phyloP scores from a whole-genome alignment of 2,797 vertebrate species.

The Enteromius argenteus region DNA sequence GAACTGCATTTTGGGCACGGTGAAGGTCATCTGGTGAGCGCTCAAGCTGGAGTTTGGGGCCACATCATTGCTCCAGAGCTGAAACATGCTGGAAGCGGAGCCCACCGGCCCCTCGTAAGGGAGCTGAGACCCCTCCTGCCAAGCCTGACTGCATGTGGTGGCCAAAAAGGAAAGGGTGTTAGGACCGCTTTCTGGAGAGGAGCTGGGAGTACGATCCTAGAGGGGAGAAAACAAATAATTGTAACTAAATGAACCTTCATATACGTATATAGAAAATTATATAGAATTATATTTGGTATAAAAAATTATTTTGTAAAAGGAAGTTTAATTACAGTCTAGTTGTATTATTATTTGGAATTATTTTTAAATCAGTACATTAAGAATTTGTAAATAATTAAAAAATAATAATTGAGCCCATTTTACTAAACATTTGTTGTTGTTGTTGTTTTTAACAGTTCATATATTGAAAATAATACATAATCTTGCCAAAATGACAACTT shows the following conservation, averaged over 20 bases:
- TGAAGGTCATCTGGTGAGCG: conserved; percentile 85
- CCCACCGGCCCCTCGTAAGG: conserved; percentile 80
- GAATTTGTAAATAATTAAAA: background rate
- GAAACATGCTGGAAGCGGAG: conserved; percentile 85
- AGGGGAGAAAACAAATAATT: conserved; percentile 4
- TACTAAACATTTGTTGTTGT: background rate
- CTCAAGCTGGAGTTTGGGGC: conserved; percentile 77
- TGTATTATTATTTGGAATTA: background rate
- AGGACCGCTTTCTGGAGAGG: conserved; percentile 80
- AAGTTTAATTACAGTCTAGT: background rate
- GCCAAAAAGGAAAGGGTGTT: conserved; percentile 82
- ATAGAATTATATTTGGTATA: background rate
- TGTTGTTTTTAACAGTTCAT: background rate
- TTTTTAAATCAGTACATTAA: background rate
- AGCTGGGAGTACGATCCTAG: conserved; percentile 85
- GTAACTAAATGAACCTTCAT: background rate
- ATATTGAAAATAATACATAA: background rate
- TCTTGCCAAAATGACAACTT: background rate
- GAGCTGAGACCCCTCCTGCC: conserved; percentile 80
- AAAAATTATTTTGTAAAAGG: background rate
- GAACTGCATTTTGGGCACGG: conserved; percentile 85
- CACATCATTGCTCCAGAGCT: conserved; percentile 87
- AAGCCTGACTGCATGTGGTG: conserved; percentile 83
- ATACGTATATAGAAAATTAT: background rate
- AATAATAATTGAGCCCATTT: background rate